Base-by-base conservation (phyloP, 2,888 invertebrate genomes). In the Hermaeophaga mercurialis region DNA sequence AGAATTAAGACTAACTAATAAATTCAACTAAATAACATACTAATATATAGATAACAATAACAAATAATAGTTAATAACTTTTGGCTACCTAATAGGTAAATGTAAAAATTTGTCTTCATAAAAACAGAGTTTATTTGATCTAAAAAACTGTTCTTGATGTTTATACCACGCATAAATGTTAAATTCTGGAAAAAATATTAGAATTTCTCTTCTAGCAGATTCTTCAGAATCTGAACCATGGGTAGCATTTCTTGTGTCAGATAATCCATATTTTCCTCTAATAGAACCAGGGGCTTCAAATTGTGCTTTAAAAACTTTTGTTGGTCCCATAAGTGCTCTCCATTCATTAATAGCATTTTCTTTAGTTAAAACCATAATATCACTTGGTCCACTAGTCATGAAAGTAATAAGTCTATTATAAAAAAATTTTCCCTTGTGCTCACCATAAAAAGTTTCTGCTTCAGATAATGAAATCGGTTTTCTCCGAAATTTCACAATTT, bases 241-340 rank as follows among this genome's bases (percentile, higher is more conserved):
- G 7, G 90, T 88, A 1, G 91, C 94, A 81, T 97, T 97, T 68
- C 96, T 84, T 0, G 97, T 96, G 74, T 97, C 97, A 0, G 96
- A 92, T 12, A 96, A 80, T 0, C 96, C 96, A 80, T 88, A 94
- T 71, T 82, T 80, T 1, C 92, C 92, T 66, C 97, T 81, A 59
- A 97, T 85, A 48, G 89, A 85, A 49, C 87, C 75, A 0, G 95
- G 95, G 50, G 87, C 84, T 54, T 85, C 84, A 71, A 87, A 90
- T 58, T 92, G 87, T 0, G 92, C 88, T 74, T 86, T 87, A 71
- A 82, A 90, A 0, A 90, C 91, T 79, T 94, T 94, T 0, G 96
- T 96, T 1, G 96, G 95, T 0, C 96, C 96, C 81, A 96, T 87
- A 44, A 96, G 76, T 47, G 78, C 73, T 62, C 96, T 83, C 96